phyloP scores from a whole-genome alignment of 2,888 invertebrate genomes.

The Hirtodrosophila duncani region DNA sequence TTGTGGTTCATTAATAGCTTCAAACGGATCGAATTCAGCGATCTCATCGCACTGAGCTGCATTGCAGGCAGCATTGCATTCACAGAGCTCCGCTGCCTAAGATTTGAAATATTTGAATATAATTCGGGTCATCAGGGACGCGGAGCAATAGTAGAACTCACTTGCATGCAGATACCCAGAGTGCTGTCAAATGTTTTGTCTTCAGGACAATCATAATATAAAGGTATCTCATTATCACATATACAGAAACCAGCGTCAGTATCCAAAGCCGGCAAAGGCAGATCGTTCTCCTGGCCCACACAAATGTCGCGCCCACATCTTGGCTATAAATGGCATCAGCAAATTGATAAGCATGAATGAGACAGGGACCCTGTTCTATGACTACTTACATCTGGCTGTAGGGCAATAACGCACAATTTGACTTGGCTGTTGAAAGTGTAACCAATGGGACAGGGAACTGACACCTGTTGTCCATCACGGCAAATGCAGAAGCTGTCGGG shows the following conservation, averaged over 20 bases:
- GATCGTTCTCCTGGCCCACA: slow-evolving; percentile 12
- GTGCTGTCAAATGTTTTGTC: slow-evolving; percentile 23
- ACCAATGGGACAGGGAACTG: slow-evolving; percentile 62
- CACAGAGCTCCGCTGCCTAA: too few species aligned
- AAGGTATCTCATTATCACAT: slow-evolving; percentile 35
- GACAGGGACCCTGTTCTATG: not conserved
- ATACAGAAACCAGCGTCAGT: slow-evolving; percentile 53
- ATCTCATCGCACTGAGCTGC: too few species aligned
- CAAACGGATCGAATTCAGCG: too few species aligned
- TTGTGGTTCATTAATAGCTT: too few species aligned
- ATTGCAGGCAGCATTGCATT: too few species aligned
- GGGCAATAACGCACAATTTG: slow-evolving; percentile 18
- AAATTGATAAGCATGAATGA: not conserved
- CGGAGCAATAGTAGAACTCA: not conserved
- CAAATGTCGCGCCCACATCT: slow-evolving; percentile 57
- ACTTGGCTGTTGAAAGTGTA: slow-evolving; percentile 41
- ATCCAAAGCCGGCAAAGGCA: slow-evolving; percentile 36
- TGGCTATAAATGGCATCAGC: slow-evolving; percentile 29
- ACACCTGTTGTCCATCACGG: slow-evolving; percentile 35
- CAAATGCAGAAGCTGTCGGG: slow-evolving; percentile 67
- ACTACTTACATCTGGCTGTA: slow-evolving; percentile 52
- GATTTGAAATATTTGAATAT: too few species aligned
- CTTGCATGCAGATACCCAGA: slow-evolving; percentile 15
- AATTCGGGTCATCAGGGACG: too few species aligned
- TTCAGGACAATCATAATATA: slow-evolving; percentile 30